Evolutionary conservation across 2,888 invertebrate species (phyloP).

Genomic region (Eudemis profundana): DNA sequence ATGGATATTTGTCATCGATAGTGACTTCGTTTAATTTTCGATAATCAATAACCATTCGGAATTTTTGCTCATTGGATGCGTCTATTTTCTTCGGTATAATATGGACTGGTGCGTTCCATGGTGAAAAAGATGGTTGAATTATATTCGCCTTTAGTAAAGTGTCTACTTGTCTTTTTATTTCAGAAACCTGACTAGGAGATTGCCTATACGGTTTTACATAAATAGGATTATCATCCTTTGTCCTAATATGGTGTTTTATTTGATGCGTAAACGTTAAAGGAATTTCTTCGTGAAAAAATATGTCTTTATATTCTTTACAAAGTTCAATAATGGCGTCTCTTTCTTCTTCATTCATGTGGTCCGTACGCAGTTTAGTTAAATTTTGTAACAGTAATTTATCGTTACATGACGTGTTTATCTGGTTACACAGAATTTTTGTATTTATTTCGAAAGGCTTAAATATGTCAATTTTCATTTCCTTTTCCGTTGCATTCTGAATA

Average conservation of each 20-base stretch:
- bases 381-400: background rate
- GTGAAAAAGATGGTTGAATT: constrained; percentile 39
- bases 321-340: background rate
- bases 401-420: background rate
- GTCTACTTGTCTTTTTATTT: background rate
- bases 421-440: too few relatives aligned
- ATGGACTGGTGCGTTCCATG: constrained; percentile 51
- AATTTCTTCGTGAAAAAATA: constrained; percentile 42
- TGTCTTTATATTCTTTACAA: constrained; percentile 46
- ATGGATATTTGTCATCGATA: constrained; percentile 43
- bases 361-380: constrained; percentile 39
- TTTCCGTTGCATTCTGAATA: background rate
- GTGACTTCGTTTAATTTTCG: constrained; percentile 47
- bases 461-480: background rate
- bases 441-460: background rate
- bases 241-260: constrained; percentile 46
- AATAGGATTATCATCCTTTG: constrained; percentile 2
- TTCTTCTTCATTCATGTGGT: constrained; percentile 49
- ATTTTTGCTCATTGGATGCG: constrained; percentile 47
- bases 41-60: constrained; percentile 49
- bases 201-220: background rate
- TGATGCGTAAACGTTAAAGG: constrained; percentile 32
- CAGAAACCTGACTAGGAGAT: background rate
- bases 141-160: background rate
- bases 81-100: constrained; percentile 51